Conservation (phyloP, 1,140 invertebrate genomes). For the Arctopsyche grandis region DNA sequence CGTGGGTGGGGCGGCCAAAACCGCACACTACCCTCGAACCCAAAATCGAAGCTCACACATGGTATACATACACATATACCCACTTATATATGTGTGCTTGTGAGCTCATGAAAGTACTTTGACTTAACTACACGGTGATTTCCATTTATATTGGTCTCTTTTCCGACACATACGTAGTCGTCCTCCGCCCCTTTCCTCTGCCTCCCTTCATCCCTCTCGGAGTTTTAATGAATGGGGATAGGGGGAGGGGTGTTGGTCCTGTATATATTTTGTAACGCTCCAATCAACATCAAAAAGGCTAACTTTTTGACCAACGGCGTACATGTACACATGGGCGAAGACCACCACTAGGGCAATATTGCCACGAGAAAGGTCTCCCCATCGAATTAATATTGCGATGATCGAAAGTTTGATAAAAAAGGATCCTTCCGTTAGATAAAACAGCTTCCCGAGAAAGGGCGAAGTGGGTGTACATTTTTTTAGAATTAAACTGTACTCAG, state of each 20-base stretch:
- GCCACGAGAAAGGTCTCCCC: neutral
- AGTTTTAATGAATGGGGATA: slow-evolving; percentile 53
- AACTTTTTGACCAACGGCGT: slow-evolving; percentile 46
- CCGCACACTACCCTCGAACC: neutral
- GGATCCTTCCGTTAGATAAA: neutral
- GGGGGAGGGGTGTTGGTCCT: slow-evolving; percentile 21
- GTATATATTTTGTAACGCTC: slow-evolving; percentile 52
- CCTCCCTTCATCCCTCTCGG: slow-evolving; percentile 34
- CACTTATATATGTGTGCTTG: slow-evolving; percentile 22
- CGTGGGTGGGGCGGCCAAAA: slow-evolving; percentile 24
- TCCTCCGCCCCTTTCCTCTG: slow-evolving; percentile 16
- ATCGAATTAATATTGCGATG: slow-evolving; percentile 23
- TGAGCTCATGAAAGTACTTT: slow-evolving; percentile 53
- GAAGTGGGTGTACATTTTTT: no score
- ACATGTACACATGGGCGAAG: neutral
- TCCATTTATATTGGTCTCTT: slow-evolving; percentile 55
- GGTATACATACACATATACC: slow-evolving; percentile 5
- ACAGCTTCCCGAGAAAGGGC: no score
- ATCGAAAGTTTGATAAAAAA: slow-evolving; percentile 22
- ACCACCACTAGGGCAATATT: neutral
- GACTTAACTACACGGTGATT: slow-evolving; percentile 55
- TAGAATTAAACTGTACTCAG: no score
- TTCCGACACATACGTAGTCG: slow-evolving; percentile 46
- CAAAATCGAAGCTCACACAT: neutral
- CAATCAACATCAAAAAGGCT: slow-evolving; percentile 55